phyloP scores from a whole-genome alignment of 2,888 invertebrate genomes.

The Beris morrisii region DNA sequence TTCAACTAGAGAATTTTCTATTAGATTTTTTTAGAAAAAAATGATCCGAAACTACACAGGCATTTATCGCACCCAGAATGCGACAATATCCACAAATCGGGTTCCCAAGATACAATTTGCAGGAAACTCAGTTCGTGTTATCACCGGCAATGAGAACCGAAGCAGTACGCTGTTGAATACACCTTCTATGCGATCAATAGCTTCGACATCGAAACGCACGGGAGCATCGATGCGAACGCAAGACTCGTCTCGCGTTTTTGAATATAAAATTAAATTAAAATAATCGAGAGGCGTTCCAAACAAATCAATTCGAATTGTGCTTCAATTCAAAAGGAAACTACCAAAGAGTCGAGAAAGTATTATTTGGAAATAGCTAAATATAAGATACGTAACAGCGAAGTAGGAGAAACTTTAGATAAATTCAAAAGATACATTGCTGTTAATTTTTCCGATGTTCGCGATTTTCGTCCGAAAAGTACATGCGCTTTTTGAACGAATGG shows the following conservation, averaged over 20 bases:
- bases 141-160: too few species aligned
- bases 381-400: neutral
- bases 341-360: neutral
- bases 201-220: neutral
- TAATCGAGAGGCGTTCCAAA: neutral
- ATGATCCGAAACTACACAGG: neutral
- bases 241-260: neutral
- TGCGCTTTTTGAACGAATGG: neutral
- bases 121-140: too few species aligned
- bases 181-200: too few species aligned
- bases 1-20: neutral
- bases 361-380: neutral
- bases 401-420: neutral
- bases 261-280: neutral
- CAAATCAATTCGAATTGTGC: neutral
- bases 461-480: constrained; percentile 3
- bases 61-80: too few species aligned
- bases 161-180: too few species aligned
- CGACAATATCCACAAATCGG: too few species aligned
- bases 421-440: neutral
- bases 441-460: neutral
- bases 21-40: neutral
- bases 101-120: too few species aligned
- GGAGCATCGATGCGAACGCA: neutral
- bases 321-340: neutral